Evolutionary conservation across 2,797 vertebrate species (phyloP).

Genomic region (Eutrigla gurnardus): DNA sequence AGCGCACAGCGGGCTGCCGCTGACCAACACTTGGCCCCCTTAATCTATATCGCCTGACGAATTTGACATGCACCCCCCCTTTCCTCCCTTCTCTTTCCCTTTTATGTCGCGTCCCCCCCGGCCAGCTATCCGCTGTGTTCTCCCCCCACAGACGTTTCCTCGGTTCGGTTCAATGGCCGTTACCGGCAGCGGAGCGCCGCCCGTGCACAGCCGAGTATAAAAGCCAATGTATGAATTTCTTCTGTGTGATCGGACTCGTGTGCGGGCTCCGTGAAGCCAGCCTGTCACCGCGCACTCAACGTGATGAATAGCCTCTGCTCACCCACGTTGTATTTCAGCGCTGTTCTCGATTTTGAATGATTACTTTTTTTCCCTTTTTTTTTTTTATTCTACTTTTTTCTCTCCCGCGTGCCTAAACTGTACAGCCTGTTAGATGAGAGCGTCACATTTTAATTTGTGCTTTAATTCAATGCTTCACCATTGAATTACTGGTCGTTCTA

Average conservation of each 20-base stretch:
- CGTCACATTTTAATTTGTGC: not conserved
- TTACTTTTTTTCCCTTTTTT: conserved; percentile 31
- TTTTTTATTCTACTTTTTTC: conserved; percentile 15
- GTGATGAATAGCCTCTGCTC: conserved; percentile 52
- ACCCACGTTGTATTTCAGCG: not conserved
- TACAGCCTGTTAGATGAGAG: not conserved
- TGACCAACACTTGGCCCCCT: conserved; percentile 82
- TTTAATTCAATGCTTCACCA: not conserved
- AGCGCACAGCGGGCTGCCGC: conserved; percentile 74
- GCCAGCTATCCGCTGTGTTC: conserved; percentile 13
- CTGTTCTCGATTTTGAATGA: conserved; percentile 30
- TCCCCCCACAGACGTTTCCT: conserved; percentile 44
- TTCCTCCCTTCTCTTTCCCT: not conserved
- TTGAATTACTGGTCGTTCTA: not conserved
- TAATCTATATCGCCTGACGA: conserved; percentile 77
- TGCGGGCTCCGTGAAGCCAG: no score
- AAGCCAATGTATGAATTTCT: conserved; percentile 64
- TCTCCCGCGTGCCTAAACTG: not conserved
- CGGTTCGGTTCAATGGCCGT: conserved; percentile 63
- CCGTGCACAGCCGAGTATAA: conserved; percentile 48
- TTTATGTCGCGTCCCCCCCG: conserved; percentile 24
- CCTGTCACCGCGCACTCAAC: conserved; percentile 14
- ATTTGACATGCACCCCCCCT: conserved; percentile 60
- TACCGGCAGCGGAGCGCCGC: conserved; percentile 40
- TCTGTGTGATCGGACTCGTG: conserved; percentile 66